Evolutionary conservation across 2,888 invertebrate genomes (phyloP).

Genomic region (Drosophila percnosoma): DNA sequence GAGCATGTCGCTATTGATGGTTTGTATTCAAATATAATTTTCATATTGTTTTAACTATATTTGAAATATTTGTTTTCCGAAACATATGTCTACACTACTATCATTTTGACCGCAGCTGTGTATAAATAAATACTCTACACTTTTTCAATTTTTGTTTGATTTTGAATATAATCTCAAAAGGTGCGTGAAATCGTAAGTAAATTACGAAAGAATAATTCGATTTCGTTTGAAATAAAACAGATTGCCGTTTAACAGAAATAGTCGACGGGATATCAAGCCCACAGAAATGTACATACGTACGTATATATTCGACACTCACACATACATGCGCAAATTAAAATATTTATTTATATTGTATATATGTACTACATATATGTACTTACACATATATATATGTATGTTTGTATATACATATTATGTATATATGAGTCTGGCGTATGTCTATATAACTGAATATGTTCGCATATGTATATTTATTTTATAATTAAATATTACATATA

Average conservation of each 20-base stretch:
- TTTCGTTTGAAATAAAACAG: conserved; percentile 28
- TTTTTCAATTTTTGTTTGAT: background rate
- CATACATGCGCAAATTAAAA: conserved; percentile 14
- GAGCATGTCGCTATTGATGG: background rate
- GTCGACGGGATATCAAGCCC: background rate
- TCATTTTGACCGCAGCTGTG: background rate
- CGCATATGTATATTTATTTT: background rate
- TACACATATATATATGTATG: background rate
- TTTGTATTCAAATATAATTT: background rate
- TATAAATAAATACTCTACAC: background rate
- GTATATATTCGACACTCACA: background rate
- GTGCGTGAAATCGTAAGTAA: conserved; percentile 16
- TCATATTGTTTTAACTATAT: background rate
- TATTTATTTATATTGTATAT: background rate
- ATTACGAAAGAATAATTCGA: conserved; percentile 11
- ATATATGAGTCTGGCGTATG: background rate
- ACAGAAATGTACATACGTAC: background rate
- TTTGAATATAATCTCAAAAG: background rate
- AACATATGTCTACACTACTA: background rate
- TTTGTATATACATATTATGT: background rate
- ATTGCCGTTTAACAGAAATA: conserved; percentile 17
- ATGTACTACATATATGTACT: background rate
- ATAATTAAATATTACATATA: background rate
- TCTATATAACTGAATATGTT: background rate
- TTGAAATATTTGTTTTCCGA: background rate